phyloP scores from a whole-genome alignment of 2,888 invertebrate species.

The Phengaris alcon region DNA sequence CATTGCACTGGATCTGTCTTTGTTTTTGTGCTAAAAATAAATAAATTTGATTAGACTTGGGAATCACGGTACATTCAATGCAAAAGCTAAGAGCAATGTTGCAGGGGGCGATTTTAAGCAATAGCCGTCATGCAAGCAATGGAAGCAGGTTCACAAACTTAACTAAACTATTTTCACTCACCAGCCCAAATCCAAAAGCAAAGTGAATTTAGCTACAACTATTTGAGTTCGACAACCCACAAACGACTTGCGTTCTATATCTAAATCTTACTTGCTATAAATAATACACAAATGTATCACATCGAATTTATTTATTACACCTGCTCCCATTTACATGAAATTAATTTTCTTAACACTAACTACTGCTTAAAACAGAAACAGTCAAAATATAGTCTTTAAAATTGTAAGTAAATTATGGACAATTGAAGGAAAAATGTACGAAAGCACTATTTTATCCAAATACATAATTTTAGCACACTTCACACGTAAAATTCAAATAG shows the following conservation, averaged over 20 bases:
- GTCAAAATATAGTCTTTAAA: background rate
- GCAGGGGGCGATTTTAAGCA: slow-evolving; percentile 33
- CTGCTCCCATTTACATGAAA: slow-evolving; percentile 33
- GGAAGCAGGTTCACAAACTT: slow-evolving; percentile 64
- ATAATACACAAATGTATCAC: slow-evolving; percentile 36
- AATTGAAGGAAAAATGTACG: background rate
- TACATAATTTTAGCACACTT: too few relatives aligned
- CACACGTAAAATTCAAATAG: too few relatives aligned
- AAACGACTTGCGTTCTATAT: background rate
- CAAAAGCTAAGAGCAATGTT: slow-evolving; percentile 33
- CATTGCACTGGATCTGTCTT: slow-evolving; percentile 45
- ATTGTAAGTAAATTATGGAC: background rate
- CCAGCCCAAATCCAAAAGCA: background rate
- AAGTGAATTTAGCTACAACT: slow-evolving; percentile 5
- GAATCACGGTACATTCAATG: slow-evolving; percentile 34
- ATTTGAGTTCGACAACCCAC: background rate
- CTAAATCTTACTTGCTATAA: slow-evolving; percentile 28
- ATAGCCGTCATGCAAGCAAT: slow-evolving; percentile 44
- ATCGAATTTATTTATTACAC: slow-evolving; percentile 36
- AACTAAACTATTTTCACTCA: background rate
- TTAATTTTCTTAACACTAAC: background rate
- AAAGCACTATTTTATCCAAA: background rate
- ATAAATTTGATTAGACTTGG: background rate
- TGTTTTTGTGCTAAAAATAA: slow-evolving; percentile 35
- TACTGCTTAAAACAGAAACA: slow-evolving; percentile 22